Evolutionary conservation across 2,113 vertebrate species (phyloP).

Genomic region (Eudyptes chrysolophus): DNA sequence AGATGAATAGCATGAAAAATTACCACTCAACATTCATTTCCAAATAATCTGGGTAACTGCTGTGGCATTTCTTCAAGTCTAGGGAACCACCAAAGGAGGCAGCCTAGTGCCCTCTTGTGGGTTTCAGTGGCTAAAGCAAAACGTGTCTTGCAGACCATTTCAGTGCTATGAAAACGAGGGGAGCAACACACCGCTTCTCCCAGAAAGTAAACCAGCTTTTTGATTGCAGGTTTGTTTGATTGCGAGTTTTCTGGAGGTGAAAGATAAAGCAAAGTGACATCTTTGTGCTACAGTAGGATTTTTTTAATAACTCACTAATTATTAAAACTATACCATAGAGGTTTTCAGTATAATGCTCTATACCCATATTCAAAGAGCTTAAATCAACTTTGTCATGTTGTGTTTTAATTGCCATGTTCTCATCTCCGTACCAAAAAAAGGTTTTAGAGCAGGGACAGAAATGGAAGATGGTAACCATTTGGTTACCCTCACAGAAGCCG

Average conservation of each 20-base stretch:
- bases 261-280: fast-evolving
- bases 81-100: neutral
- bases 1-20: neutral
- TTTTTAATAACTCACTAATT: neutral
- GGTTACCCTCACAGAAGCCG: neutral
- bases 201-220: neutral
- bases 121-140: neutral
- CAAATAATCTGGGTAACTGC: neutral
- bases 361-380: fast-evolving
- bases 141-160: fast-evolving
- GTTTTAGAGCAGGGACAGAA: neutral
- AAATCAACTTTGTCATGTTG: fast-evolving
- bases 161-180: neutral
- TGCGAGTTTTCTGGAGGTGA: neutral
- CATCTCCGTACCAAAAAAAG: neutral
- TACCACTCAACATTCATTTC: neutral
- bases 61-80: neutral
- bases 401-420: neutral
- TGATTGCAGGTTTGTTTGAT: neutral
- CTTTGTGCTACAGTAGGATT: fast-evolving
- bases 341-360: neutral
- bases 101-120: neutral
- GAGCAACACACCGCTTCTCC: neutral
- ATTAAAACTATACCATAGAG: fast-evolving
- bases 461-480: neutral